Conservation (phyloP, 2,113 vertebrate genomes). For the Cryptoleucopteryx plumbea region DNA sequence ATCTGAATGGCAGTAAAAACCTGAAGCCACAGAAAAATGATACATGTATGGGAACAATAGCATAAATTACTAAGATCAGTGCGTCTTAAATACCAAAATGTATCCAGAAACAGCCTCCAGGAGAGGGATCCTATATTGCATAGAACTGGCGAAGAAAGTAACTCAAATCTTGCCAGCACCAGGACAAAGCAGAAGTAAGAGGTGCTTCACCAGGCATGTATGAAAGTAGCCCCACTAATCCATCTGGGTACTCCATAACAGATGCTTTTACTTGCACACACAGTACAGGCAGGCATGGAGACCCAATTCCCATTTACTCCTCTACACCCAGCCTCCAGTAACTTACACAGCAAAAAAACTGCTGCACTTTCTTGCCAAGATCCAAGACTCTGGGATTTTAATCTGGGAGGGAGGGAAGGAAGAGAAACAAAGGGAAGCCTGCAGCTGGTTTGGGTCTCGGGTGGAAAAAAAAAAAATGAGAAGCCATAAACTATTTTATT, state of each 20-base stretch:
- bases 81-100: not conserved
- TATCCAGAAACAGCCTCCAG: not conserved
- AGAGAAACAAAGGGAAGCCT: not conserved
- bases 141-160: not conserved
- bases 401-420: not conserved
- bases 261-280: not conserved
- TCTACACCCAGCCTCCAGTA: not conserved
- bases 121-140: not conserved
- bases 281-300: not conserved
- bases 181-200: not conserved
- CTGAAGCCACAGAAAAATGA: constrained; percentile 36
- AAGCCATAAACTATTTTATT: not conserved
- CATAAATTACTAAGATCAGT: not conserved
- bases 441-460: not conserved
- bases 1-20: constrained; percentile 33
- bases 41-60: constrained; percentile 2
- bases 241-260: not conserved
- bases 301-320: not conserved
- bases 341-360: not conserved
- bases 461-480: not conserved
- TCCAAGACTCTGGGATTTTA: not conserved
- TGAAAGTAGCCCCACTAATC: not conserved
- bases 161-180: not conserved
- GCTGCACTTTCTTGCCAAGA: not conserved
- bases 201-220: not conserved